Base-by-base conservation (phyloP, 2,113 vertebrate genomes). In the Amblyopsis rosae region DNA sequence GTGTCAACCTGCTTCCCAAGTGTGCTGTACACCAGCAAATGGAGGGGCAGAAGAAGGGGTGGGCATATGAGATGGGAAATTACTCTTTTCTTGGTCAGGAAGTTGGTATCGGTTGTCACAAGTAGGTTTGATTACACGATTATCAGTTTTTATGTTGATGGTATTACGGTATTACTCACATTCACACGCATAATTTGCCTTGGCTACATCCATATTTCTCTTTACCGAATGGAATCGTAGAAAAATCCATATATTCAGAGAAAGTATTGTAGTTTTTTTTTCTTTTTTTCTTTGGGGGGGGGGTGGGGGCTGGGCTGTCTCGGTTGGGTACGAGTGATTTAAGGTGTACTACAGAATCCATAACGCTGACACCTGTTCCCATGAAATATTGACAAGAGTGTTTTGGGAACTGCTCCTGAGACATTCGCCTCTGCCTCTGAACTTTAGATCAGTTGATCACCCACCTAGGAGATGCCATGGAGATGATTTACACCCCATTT, bases 381-480 rank as follows among this genome's bases (percentile, higher is more conserved):
- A 57, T 89, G 75, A 88, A 84, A 87, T 80, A 82, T 59, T 80
- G 67, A 82, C 59, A 72, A 54, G 53, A 71, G 77, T 66, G 75
- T 26, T 75, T 80, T 77, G 59, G 58, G 64, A 82, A 78, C 70
- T 47, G 11, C 70, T 67, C 11, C 59, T 81, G 58, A 47, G 60
- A 54, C 67, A 70, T 67, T 81, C 83, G 71, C 75, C 67, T 50
- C 59, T 6, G 71, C 81, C 76, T 70, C 67, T 16, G 75, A 79
- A 84, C 41, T 75, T 78, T 76, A 84, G 60, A 82, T 76, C 79
- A 87, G 89, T 90, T 90, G 80, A 91, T 91, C 86, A 79, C 67
- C 67, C 62, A 75, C 84, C 83, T 76, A 75, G 65, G 65, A 83
- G 75, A 79, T 77, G 70, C 59, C 49, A 12, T 71, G 50, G 68